Evolutionary conservation across 2,113 vertebrate species (phyloP).

Genomic region (Aix galericulata): DNA sequence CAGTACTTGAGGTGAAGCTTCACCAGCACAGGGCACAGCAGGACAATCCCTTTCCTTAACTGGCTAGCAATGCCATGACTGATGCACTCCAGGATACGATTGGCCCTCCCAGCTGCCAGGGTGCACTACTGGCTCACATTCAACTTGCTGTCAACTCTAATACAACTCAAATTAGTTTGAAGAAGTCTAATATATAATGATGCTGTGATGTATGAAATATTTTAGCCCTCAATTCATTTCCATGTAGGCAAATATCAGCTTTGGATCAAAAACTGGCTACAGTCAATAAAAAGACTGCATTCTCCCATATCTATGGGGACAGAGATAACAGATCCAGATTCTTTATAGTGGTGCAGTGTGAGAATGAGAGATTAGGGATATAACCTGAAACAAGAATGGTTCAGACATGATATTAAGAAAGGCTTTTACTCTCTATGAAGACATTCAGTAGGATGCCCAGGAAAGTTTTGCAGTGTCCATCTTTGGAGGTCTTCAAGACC

Average conservation of each 20-base stretch:
- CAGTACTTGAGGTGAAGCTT: no score
- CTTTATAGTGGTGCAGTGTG: background rate
- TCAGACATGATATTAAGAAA: background rate
- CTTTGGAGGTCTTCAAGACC: background rate
- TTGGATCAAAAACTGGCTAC: background rate
- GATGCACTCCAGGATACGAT: no score
- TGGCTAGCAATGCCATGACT: no score
- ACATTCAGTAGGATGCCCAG: background rate
- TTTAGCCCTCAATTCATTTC: background rate
- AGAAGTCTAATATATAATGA: background rate
- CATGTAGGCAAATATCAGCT: background rate
- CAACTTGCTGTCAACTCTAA: background rate
- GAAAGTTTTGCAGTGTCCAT: background rate
- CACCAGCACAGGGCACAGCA: no score
- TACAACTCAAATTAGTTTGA: background rate
- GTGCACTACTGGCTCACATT: no score
- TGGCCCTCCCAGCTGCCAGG: no score
- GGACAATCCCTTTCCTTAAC: no score
- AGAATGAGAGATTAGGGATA: background rate
- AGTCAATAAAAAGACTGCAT: background rate
- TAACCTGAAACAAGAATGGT: background rate
- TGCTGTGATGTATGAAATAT: background rate
- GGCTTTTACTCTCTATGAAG: background rate
- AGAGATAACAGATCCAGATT: background rate
- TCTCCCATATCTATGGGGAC: background rate